Evolutionary conservation across 2,797 vertebrate species (phyloP).

Genomic region (Pempheris klunzingeri): DNA sequence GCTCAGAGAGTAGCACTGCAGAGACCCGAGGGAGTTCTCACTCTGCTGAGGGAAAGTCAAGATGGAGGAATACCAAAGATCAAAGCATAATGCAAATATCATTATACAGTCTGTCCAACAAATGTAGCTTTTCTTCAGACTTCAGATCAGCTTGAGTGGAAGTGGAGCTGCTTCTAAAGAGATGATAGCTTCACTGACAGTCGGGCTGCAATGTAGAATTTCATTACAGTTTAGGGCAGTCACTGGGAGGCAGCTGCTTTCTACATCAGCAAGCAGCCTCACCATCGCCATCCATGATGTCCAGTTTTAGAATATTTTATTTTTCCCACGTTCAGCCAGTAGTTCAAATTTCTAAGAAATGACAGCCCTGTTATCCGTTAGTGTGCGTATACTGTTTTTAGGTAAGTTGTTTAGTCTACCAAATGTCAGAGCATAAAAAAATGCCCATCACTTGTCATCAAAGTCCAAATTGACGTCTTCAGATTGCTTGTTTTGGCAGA

Average conservation of each 20-base stretch:
- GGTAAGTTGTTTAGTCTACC: too few relatives aligned
- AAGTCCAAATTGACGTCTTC: too few relatives aligned
- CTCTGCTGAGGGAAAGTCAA: neutral
- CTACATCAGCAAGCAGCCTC: too few relatives aligned
- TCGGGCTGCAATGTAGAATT: accelerated
- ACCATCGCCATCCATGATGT: neutral
- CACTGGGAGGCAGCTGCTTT: too few relatives aligned
- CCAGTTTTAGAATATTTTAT: too few relatives aligned
- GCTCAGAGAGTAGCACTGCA: constrained; percentile 8
- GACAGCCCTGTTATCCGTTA: too few relatives aligned
- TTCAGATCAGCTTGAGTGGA: neutral
- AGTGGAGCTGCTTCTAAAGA: neutral
- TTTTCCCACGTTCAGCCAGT: too few relatives aligned
- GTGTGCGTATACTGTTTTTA: too few relatives aligned
- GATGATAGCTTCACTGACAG: neutral
- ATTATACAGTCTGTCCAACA: constrained; percentile 1
- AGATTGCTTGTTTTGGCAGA: too few relatives aligned
- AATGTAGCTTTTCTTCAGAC: neutral
- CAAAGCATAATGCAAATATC: constrained; percentile 31
- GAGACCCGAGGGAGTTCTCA: neutral
- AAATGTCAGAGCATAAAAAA: too few relatives aligned
- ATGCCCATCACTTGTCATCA: too few relatives aligned
- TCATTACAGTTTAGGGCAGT: neutral
- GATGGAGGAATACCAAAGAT: constrained; percentile 16
- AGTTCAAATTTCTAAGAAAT: too few relatives aligned